phyloP scores from a whole-genome alignment of 2,113 vertebrate species.

The Epinephelus fuscoguttatus region DNA sequence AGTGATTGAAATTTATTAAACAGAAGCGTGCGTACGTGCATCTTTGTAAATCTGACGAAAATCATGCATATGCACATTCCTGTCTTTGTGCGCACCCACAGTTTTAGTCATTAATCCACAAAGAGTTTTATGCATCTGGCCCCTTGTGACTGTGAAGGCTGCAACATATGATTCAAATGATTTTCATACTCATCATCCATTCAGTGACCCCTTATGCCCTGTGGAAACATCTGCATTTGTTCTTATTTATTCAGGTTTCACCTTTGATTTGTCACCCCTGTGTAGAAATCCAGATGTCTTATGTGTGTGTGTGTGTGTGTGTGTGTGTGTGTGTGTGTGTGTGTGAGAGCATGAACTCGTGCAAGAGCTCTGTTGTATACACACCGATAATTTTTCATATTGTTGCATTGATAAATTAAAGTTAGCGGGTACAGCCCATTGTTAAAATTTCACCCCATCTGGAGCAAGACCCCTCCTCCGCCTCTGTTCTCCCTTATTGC shows the following conservation, averaged over 20 bases:
- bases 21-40: too few relatives aligned
- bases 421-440: neutral
- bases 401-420: slow-evolving; percentile 10
- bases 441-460: neutral
- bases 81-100: too few relatives aligned
- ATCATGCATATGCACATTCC: too few relatives aligned
- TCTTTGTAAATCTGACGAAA: too few relatives aligned
- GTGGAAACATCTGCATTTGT: slow-evolving; percentile 1
- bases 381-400: neutral
- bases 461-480: neutral
- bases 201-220: neutral
- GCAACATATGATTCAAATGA: neutral
- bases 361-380: neutral
- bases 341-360: neutral
- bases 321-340: neutral
- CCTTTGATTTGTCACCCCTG: neutral
- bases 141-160: neutral
- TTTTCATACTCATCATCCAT: neutral
- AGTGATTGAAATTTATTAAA: too few relatives aligned
- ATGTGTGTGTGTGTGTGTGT: neutral
- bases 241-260: neutral
- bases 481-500: slow-evolving; percentile 44
- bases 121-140: too few relatives aligned
- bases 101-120: too few relatives aligned
- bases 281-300: neutral